phyloP scores from a whole-genome alignment of 2,888 invertebrate genomes.

The Caenorhabditis becei region DNA sequence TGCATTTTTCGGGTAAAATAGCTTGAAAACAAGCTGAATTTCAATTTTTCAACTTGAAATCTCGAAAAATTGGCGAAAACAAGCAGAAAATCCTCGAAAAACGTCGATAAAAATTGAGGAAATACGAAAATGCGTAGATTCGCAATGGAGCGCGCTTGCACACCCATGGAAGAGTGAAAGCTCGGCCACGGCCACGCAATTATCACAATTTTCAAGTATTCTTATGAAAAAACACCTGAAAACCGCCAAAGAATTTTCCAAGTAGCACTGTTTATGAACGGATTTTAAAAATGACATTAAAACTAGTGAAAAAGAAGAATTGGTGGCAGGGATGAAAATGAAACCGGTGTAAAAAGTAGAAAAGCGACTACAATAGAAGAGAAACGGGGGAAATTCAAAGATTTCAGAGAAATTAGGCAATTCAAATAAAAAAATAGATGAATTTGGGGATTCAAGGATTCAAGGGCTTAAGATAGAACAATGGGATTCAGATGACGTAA shows the following conservation, averaged over 20 bases:
- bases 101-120: constrained; percentile 9
- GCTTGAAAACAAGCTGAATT: neutral
- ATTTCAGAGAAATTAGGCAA: too few species aligned
- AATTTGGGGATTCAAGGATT: too few species aligned
- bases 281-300: neutral
- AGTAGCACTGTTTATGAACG: neutral
- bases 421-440: too few species aligned
- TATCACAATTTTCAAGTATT: neutral
- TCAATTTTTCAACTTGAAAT: neutral
- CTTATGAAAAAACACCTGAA: neutral
- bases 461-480: too few species aligned
- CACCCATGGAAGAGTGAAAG: neutral
- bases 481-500: too few species aligned
- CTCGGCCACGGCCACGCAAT: constrained; percentile 16
- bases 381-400: too few species aligned
- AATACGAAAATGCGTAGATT: constrained; percentile 15
- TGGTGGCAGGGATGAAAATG: neutral
- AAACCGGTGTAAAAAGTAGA: constrained; percentile 23
- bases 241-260: neutral
- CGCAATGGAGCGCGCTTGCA: constrained; percentile 31
- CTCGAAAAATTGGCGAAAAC: neutral
- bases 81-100: constrained; percentile 12
- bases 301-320: too few species aligned
- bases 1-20: neutral
- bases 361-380: constrained; percentile 15